Percentiles rank a stretch among this genome's conserved stretches.
phyloP scores from a whole-genome alignment of 2,888 invertebrate species.

The Xestoiulus laeticollis region DNA sequence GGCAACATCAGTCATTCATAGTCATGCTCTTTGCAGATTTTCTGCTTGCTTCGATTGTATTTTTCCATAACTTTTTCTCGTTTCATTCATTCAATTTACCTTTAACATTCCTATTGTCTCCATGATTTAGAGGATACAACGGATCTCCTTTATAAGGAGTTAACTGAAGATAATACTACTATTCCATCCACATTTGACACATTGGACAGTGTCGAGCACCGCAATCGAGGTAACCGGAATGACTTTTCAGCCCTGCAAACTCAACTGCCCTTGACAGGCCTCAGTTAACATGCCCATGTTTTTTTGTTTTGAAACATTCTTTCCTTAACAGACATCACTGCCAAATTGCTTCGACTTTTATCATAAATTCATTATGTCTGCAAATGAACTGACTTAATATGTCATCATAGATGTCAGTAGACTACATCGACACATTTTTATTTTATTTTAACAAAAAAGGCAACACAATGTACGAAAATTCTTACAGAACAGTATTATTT shows the following conservation, averaged over 20 bases:
- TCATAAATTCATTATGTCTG: too few species aligned
- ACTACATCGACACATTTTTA: too few species aligned
- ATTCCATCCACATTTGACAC: conserved; percentile 13
- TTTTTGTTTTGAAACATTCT: neutral
- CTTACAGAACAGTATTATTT: too few species aligned
- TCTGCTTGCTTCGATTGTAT: neutral
- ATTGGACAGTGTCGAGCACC: neutral
- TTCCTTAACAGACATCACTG: too few species aligned
- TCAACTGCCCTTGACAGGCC: neutral
- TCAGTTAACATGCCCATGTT: neutral
- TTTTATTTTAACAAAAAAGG: too few species aligned
- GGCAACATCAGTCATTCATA: neutral
- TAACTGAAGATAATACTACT: conserved; percentile 45
- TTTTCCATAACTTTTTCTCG: neutral
- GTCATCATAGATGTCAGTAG: too few species aligned
- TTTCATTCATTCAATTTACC: conserved; percentile 11
- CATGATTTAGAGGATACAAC: conserved; percentile 68
- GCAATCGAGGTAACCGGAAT: conserved; percentile 27
- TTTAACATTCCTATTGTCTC: neutral
- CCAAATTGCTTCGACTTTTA: too few species aligned
- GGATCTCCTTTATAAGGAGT: conserved; percentile 68
- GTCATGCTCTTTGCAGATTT: neutral
- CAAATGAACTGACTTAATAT: too few species aligned
- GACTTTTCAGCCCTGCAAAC: conserved; percentile 32
- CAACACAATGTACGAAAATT: too few species aligned